Percentiles rank a stretch among this genome's conserved stretches.
Evolutionary conservation across 1,140 invertebrate species (phyloP).

Genomic region (Temnothorax longispinosus): DNA sequence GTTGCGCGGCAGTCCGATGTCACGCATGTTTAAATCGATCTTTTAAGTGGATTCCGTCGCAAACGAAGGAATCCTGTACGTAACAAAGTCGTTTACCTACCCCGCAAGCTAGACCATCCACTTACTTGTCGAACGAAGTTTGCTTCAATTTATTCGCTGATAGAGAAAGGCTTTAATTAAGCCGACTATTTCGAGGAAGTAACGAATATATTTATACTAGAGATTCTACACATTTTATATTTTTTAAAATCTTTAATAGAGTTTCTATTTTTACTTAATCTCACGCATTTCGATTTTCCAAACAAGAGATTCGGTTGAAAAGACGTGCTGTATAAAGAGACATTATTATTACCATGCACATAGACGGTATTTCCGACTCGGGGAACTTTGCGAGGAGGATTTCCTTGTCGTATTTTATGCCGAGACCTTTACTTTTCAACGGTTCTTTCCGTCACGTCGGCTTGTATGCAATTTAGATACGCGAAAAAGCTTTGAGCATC

Average conservation of each 20-base stretch:
- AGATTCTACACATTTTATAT: no score
- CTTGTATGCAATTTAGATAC: slow-evolving; percentile 11
- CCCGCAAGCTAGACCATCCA: neutral
- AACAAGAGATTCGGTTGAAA: neutral
- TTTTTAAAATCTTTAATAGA: no score
- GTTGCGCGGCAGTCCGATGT: neutral
- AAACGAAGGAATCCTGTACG: neutral
- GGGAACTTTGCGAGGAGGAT: neutral
- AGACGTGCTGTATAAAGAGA: neutral
- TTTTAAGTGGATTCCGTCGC: neutral
- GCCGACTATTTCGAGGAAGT: neutral
- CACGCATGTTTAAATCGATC: slow-evolving; percentile 16
- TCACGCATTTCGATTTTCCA: neutral
- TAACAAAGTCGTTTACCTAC: neutral
- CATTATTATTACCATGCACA: slow-evolving; percentile 18
- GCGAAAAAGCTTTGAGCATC: slow-evolving; percentile 8
- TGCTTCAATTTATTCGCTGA: neutral
- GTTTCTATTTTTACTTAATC: no score
- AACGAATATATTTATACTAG: neutral
- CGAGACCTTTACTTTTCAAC: slow-evolving; percentile 1
- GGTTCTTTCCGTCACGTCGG: neutral
- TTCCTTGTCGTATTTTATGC: slow-evolving; percentile 25
- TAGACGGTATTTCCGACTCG: neutral
- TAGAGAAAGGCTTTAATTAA: slow-evolving; percentile 8
- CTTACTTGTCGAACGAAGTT: slow-evolving; percentile 27